Conservation (phyloP, 2,797 vertebrate species). For the Serranus cabrilla region DNA sequence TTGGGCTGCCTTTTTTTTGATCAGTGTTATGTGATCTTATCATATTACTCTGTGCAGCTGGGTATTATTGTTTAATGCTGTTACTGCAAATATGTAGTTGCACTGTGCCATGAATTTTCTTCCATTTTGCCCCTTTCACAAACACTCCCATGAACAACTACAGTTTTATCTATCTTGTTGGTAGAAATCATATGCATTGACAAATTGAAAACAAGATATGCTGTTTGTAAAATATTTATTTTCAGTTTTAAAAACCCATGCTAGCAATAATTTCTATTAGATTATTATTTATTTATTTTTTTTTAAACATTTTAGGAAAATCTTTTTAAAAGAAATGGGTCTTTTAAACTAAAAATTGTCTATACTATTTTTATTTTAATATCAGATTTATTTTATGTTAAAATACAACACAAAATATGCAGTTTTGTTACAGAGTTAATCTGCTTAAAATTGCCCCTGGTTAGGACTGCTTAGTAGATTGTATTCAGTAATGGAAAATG, state of each 20-base stretch:
- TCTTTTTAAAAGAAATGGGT: too few relatives aligned
- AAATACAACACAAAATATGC: background rate
- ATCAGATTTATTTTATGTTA: background rate
- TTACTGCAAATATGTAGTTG: background rate
- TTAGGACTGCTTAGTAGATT: background rate
- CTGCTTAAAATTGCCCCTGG: background rate
- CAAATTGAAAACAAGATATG: too few relatives aligned
- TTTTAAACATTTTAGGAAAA: background rate
- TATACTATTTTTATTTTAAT: background rate
- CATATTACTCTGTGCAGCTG: background rate
- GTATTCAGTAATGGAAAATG: background rate
- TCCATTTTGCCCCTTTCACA: background rate
- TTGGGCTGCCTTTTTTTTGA: background rate
- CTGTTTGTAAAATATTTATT: too few relatives aligned
- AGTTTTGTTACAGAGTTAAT: background rate
- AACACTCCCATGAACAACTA: background rate
- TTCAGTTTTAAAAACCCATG: too few relatives aligned
- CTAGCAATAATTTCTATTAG: too few relatives aligned
- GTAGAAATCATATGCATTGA: accelerated
- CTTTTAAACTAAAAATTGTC: background rate
- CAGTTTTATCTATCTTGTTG: background rate
- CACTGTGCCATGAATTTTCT: background rate
- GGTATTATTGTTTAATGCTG: background rate
- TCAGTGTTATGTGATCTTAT: background rate
- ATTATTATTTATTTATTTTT: too few relatives aligned